Percentiles rank a stretch among this genome's conserved stretches.
These are phyloP conservation scores for Lophius americanus DNA, from an alignment of 2,797 vertebrate species.

Conservation along the genomic window DNA sequence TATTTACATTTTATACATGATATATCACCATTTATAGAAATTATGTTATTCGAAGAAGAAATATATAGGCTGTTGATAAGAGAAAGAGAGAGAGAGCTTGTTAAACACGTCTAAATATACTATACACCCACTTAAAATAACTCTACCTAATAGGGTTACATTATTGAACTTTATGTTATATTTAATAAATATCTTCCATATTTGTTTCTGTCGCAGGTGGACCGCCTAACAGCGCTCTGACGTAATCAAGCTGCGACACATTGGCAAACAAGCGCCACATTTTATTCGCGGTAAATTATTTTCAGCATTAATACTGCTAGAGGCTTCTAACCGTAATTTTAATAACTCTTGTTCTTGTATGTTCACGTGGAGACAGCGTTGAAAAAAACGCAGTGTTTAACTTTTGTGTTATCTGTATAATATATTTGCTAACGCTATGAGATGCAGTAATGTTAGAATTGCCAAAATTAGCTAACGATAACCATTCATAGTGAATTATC, in stretches of 20 bases:
- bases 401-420: background rate
- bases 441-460: background rate
- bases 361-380: rapidly evolving
- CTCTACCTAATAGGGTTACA: too few species aligned
- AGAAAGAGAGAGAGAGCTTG: too few species aligned
- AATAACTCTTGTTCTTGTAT: slow-evolving; percentile 42
- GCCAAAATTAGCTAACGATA: slow-evolving; percentile 18
- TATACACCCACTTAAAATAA: too few species aligned
- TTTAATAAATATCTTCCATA: too few species aligned
- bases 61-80: too few species aligned
- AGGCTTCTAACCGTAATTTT: background rate
- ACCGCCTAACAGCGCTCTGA: rapidly evolving
- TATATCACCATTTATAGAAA: too few species aligned
- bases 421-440: background rate
- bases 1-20: too few species aligned
- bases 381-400: rapidly evolving
- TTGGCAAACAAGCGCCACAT: slow-evolving; percentile 61
- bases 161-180: too few species aligned
- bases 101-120: too few species aligned
- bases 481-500: background rate
- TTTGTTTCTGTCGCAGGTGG: too few species aligned
- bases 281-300: slow-evolving; percentile 38
- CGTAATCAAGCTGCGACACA: slow-evolving; percentile 63
- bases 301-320: slow-evolving; percentile 6
- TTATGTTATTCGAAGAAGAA: too few species aligned